Evolutionary conservation across 2,888 invertebrate genomes (phyloP).

Genomic region (Erebia ligea): DNA sequence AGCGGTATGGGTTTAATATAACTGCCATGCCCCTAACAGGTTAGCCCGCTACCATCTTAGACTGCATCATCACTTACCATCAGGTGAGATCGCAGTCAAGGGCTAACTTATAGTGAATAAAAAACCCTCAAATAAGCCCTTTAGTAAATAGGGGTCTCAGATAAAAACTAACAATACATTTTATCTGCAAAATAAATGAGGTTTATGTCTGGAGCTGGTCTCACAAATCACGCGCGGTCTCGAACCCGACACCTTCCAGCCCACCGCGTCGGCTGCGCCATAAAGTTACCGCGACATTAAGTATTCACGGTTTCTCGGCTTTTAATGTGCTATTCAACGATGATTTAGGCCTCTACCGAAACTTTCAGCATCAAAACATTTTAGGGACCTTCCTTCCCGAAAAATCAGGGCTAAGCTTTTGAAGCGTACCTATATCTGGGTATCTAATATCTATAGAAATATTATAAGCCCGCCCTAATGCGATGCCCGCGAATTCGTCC

Average conservation of each 20-base stretch:
- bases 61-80: no score
- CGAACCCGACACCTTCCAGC: slow-evolving; percentile 4
- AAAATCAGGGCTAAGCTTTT: not conserved
- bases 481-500: no score
- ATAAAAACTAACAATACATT: not conserved
- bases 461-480: no score
- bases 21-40: no score
- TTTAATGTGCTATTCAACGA: not conserved
- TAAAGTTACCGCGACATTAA: slow-evolving; percentile 11
- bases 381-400: not conserved
- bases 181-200: not conserved
- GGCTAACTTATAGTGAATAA: no score
- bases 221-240: not conserved
- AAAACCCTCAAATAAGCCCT: no score
- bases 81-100: no score
- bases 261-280: not conserved
- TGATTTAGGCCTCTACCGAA: not conserved
- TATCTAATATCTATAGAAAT: no score
- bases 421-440: no score
- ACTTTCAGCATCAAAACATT: no score
- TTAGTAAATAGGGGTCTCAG: not conserved
- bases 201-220: not conserved
- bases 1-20: no score
- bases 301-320: not conserved
- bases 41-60: no score